Percentiles rank a stretch among this genome's conserved stretches.
These are phyloP conservation scores for Xiphydria camelus DNA, from an alignment of 2,888 invertebrate species.

Conservation along the genomic window DNA sequence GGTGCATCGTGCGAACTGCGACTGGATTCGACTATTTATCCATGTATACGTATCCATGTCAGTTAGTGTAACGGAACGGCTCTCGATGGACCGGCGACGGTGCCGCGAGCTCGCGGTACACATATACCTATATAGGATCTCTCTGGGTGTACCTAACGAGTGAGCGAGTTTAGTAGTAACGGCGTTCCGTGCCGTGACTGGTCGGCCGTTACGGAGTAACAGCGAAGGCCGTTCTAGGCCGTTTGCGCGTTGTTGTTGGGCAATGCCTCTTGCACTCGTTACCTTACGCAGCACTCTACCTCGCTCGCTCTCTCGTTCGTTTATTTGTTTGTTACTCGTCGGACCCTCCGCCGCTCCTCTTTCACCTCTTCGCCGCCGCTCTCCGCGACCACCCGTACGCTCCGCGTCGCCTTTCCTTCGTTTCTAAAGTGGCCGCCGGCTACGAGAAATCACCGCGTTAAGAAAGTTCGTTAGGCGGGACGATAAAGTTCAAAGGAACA, in stretches of 20 bases:
- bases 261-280: conserved; percentile 28
- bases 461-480: no score
- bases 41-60: no score
- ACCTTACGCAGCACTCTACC: conserved; percentile 25
- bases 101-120: no score
- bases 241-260: conserved; percentile 28
- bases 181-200: conserved; percentile 33
- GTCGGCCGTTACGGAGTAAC: conserved; percentile 34
- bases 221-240: conserved; percentile 47
- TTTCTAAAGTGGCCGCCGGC: background rate
- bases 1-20: no score
- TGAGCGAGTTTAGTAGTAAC: conserved; percentile 34
- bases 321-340: background rate
- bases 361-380: background rate
- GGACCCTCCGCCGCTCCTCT: background rate
- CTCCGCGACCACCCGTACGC: background rate
- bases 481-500: no score
- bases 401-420: background rate
- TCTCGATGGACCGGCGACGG: no score
- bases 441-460: background rate
- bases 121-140: no score
- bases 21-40: no score
- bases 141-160: no score
- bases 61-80: no score
- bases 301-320: conserved; percentile 1